Evolutionary conservation across 1,140 invertebrate genomes (phyloP), one percentile per base, ranked within the genome.

Genomic region (Hyposmocoma kahamanoa): DNA sequence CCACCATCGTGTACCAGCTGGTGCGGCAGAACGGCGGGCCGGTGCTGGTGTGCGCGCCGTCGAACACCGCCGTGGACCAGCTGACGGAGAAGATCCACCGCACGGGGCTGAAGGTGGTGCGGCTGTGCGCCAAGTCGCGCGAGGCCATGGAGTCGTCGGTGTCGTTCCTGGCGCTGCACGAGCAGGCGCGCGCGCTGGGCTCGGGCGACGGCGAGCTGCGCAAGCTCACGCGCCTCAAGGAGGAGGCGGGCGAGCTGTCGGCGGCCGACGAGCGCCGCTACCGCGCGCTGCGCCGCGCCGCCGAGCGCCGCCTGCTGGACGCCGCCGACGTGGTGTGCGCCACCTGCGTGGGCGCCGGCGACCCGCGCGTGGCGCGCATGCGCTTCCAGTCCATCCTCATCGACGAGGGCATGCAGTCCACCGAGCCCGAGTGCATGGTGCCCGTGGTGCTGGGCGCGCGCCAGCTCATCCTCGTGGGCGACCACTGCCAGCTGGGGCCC

Each of bases 21-120:
- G 97, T 97, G 0, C 96, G 98, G 77, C 96, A 98, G 72, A 96
- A 93, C 59, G 94, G 93, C 4, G 96, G 97, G 1, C 96, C 97
- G 0, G 97, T 99, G 0, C 84, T 99, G 0, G 98, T 99, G 0
- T 99, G 98, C 85, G 98, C 98, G 1, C 98, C 98, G 0, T 98
- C 96, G 15, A 99, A 99, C 73, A 99, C 98, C 8, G 98, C 98
- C 34, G 98, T 99, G 0, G 98, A 99, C 85, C 98, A 99, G 72
- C 87, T 99, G 1, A 99, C 98, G 0, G 98, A 99, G 83, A 99
- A 99, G 83, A 99, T 99, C 41, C 98, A 99, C 78, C 91, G 93
- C 59, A 99, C 98, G 15, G 98, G 98, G 32, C 87, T 99, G 10
- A 99, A 99, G 36, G 36, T 39, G 5, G 96, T 99, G 0, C 90